Evolutionary conservation across 2,797 vertebrate genomes (phyloP), one percentile per base, ranked within the genome.

Genomic region (Telmatherina bonti): DNA sequence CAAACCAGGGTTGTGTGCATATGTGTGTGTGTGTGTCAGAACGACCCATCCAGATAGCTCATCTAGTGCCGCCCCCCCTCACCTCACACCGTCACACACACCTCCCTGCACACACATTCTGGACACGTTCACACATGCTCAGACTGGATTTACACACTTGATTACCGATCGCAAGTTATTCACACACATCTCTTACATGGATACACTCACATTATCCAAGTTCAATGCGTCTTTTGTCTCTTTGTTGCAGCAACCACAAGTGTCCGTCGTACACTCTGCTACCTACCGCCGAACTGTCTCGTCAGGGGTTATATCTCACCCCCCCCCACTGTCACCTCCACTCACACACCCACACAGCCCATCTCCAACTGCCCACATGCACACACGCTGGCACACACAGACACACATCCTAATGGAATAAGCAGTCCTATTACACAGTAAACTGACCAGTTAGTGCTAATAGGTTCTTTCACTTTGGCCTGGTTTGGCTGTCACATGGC

Each of bases 401-500:
- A 78, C 67, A 78, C 81, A 88, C 72, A 41, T 70, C 73, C 80
- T 91, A 91, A 92, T 89, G 56, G 68, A 89, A 91, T 92, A 81
- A 92, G 75, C 89, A 80, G 74, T 67, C 31, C 69, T 88, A 90
- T 90, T 77, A 83, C 86, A 85, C 88, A 85, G 85, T 90, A 89
- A 90, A 92, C 85, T 91, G 84, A 79, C 68, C 79, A 86, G 87
- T 91, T 93, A 93, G 88, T 85, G 78, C 87, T 92, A 84, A 92
- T 90, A 87, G 71, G 77, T 90, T 88, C 71, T 91, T 90, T 88
- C 82, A 89, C 86, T 91, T 87, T 89, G 89, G 85, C 89, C 83
- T 84, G 79, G 73, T 85, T 86, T 83, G 84, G 65, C 78, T 70
- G 90, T 94, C 94, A 94, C 93, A 93, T 94, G 92, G 87, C 83